Evolutionary conservation across 1,140 invertebrate species (phyloP).

Genomic region (Papilio glaucus): DNA sequence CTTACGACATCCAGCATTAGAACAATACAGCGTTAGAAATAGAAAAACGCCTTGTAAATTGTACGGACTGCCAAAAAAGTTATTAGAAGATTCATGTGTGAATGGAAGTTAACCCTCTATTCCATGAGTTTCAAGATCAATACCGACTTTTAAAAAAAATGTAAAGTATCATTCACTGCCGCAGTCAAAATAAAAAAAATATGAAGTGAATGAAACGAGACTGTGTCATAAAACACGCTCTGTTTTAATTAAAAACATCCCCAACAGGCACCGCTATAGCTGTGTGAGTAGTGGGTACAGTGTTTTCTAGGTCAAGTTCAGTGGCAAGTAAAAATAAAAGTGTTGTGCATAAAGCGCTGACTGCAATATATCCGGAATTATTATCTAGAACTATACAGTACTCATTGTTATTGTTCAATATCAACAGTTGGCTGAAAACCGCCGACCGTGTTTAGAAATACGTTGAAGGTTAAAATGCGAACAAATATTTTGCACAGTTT

Average conservation of each 20-base stretch:
- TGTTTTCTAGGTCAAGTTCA: slow-evolving; percentile 39
- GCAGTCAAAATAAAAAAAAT: slow-evolving; percentile 15
- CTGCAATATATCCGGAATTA: slow-evolving; percentile 17
- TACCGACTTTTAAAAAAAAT: slow-evolving; percentile 4
- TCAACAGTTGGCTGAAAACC: no score
- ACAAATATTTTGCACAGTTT: no score
- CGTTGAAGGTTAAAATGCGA: no score
- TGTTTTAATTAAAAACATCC: slow-evolving; percentile 37
- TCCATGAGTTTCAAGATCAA: neutral
- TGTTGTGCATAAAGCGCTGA: slow-evolving; percentile 14
- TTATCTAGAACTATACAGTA: neutral
- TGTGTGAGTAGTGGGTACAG: slow-evolving; percentile 13
- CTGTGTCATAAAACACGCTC: slow-evolving; percentile 33
- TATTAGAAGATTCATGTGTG: no score
- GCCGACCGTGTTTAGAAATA: no score
- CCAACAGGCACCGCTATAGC: slow-evolving; percentile 5
- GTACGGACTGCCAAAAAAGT: no score
- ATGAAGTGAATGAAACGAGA: slow-evolving; percentile 32
- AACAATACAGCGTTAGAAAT: no score
- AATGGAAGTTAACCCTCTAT: neutral
- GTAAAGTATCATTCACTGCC: neutral
- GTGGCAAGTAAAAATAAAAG: slow-evolving; percentile 37
- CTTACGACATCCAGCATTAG: no score
- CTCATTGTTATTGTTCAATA: neutral
- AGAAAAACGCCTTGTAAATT: no score